Percentiles rank a stretch among this genome's conserved stretches.
These are phyloP conservation scores for Argopecten irradians DNA, from an alignment of 1,140 invertebrate genomes.

Conservation along the genomic window DNA sequence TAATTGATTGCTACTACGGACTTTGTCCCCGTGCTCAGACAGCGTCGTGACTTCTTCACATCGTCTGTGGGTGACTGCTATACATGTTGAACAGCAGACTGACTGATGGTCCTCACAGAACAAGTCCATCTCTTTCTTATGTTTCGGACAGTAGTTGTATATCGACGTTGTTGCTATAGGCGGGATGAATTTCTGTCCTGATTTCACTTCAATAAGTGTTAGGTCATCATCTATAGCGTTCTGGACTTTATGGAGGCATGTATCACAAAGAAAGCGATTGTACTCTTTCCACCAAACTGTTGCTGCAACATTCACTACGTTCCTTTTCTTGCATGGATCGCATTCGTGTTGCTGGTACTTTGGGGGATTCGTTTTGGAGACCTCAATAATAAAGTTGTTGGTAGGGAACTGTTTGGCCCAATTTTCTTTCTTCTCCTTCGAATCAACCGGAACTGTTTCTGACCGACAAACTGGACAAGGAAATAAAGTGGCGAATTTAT, in stretches of 20 bases:
- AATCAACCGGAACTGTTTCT: conserved; percentile 30
- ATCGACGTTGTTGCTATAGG: background rate
- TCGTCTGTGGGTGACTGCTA: conserved; percentile 36
- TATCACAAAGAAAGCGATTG: too few species aligned
- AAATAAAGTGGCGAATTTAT: conserved; percentile 29
- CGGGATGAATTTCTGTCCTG: conserved; percentile 13
- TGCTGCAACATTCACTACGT: conserved; percentile 32
- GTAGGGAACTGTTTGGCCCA: conserved; percentile 46
- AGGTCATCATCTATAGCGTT: too few species aligned
- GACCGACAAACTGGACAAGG: conserved; percentile 40
- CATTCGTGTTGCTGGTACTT: conserved; percentile 41
- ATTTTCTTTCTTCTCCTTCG: background rate
- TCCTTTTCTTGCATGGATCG: too few species aligned
- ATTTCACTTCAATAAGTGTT: conserved; percentile 30
- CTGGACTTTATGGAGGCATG: too few species aligned
- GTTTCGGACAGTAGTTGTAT: conserved; percentile 8
- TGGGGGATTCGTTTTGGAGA: conserved; percentile 36
- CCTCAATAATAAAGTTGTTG: conserved; percentile 38
- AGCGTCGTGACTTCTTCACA: too few species aligned
- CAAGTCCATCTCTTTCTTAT: conserved; percentile 47
- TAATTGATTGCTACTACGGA: too few species aligned
- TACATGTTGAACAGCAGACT: conserved; percentile 33
- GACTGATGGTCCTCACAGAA: too few species aligned
- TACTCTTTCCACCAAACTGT: conserved; percentile 46
- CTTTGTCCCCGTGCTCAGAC: too few species aligned